phyloP scores from a whole-genome alignment of 2,888 invertebrate species.

The Drosophila niveifrons region DNA sequence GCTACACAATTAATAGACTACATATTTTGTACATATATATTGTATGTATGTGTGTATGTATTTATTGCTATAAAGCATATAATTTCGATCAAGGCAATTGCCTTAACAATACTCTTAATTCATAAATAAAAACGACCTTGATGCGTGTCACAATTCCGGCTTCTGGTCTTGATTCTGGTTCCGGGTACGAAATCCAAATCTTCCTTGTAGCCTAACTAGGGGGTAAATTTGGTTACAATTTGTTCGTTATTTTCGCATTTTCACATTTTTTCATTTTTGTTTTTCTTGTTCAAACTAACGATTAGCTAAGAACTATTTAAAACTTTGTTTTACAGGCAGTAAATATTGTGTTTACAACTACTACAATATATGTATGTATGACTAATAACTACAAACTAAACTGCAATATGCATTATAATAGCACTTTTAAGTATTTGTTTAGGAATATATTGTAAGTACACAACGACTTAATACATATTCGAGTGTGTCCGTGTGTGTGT shows the following conservation, averaged over 20 bases:
- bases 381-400: constrained; percentile 30
- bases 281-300: constrained; percentile 15
- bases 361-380: constrained; percentile 13
- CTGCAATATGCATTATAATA: constrained; percentile 40
- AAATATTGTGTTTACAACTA: constrained; percentile 30
- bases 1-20: constrained; percentile 27
- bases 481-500: constrained; percentile 8
- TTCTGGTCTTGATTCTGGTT: not conserved
- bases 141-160: constrained; percentile 3
- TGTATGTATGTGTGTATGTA: no score
- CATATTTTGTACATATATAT: not conserved
- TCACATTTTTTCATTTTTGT: no score
- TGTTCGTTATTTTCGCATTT: not conserved
- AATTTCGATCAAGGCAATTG: constrained; percentile 35
- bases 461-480: constrained; percentile 30
- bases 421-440: constrained; percentile 41
- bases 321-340: constrained; percentile 68
- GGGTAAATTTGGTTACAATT: constrained; percentile 14
- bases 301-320: constrained; percentile 55
- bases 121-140: constrained; percentile 14
- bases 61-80: constrained; percentile 5
- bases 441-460: constrained; percentile 41
- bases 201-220: not conserved
- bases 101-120: constrained; percentile 18
- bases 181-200: constrained; percentile 5